Evolutionary conservation across 2,113 vertebrate species (phyloP).

Genomic region (Prochilodus magdalenae): DNA sequence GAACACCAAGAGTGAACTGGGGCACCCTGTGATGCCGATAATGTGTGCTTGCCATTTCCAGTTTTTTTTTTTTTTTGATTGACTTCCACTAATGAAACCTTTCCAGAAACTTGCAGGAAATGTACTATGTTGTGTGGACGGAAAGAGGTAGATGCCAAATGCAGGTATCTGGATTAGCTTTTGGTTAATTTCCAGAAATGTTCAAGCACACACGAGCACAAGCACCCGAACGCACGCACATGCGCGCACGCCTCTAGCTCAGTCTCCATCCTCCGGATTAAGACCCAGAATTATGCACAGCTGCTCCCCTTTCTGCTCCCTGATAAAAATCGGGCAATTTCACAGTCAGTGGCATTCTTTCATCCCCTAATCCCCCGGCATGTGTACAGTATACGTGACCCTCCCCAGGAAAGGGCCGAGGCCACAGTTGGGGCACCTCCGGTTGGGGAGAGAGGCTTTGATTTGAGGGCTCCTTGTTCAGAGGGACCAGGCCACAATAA

Average conservation of each 20-base stretch:
- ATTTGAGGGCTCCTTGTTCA: conserved; percentile 39
- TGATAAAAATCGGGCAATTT: conserved; percentile 81
- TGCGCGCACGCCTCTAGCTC: conserved; percentile 51
- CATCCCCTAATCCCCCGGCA: conserved; percentile 75
- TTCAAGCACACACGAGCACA: neutral
- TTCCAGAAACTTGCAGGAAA: neutral
- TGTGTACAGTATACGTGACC: conserved; percentile 71
- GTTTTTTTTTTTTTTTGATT: too few relatives aligned
- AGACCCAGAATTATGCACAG: conserved; percentile 76
- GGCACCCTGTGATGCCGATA: neutral
- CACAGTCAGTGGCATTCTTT: conserved; percentile 81
- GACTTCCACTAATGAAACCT: neutral
- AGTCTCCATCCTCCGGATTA: conserved; percentile 68
- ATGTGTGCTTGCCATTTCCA: neutral
- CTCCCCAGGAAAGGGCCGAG: conserved; percentile 63
- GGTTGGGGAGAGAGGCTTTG: conserved; percentile 55
- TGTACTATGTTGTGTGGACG: neutral
- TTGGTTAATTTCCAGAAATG: neutral
- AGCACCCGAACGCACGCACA: conserved; percentile 27
- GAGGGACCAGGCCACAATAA: conserved; percentile 17
- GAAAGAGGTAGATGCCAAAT: neutral
- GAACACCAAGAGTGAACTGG: neutral
- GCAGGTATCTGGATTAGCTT: neutral
- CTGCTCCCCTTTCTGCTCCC: conserved; percentile 74
- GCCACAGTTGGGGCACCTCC: conserved; percentile 53